Percentiles rank a stretch among this genome's conserved stretches.
phyloP scores from a whole-genome alignment of 1,140 invertebrate genomes.

The Himalopsyche phryganea region DNA sequence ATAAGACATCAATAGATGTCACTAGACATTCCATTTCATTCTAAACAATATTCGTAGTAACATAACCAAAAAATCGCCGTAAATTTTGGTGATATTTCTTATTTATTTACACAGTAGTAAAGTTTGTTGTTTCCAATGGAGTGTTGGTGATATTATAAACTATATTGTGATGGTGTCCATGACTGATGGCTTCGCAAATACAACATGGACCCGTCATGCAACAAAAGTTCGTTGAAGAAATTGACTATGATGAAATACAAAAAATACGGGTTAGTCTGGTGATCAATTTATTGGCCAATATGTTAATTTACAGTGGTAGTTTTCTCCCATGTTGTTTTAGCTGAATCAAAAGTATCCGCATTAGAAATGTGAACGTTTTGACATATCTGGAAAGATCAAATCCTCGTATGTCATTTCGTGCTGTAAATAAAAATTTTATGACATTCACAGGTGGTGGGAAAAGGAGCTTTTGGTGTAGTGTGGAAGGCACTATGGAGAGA shows the following conservation, averaged over 20 bases:
- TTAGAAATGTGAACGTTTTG: not conserved
- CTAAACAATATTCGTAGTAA: constrained; percentile 30
- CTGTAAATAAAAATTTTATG: constrained; percentile 25
- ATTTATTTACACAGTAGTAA: constrained; percentile 15
- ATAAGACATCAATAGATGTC: constrained; percentile 20
- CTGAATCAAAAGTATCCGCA: not conserved
- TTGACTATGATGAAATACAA: constrained; percentile 52
- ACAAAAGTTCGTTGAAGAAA: constrained; percentile 48
- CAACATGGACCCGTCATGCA: constrained; percentile 25
- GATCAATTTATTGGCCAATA: not conserved
- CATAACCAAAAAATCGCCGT: constrained; percentile 23
- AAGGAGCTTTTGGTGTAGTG: constrained; percentile 95
- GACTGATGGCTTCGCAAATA: constrained; percentile 28
- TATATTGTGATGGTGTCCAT: constrained; percentile 29
- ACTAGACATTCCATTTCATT: constrained; percentile 4
- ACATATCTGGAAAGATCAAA: not conserved
- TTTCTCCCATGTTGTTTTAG: no score
- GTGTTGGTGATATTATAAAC: constrained; percentile 14
- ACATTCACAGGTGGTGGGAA: constrained; percentile 74
- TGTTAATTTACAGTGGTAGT: not conserved
- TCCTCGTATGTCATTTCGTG: no score
- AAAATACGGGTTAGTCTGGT: constrained; percentile 46
- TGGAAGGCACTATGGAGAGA: constrained; percentile 84
- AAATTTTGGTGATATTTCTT: constrained; percentile 15
- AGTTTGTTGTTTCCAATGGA: constrained; percentile 11